Conservation (phyloP, 2,113 vertebrate species). For the Poecilia latipinna region DNA sequence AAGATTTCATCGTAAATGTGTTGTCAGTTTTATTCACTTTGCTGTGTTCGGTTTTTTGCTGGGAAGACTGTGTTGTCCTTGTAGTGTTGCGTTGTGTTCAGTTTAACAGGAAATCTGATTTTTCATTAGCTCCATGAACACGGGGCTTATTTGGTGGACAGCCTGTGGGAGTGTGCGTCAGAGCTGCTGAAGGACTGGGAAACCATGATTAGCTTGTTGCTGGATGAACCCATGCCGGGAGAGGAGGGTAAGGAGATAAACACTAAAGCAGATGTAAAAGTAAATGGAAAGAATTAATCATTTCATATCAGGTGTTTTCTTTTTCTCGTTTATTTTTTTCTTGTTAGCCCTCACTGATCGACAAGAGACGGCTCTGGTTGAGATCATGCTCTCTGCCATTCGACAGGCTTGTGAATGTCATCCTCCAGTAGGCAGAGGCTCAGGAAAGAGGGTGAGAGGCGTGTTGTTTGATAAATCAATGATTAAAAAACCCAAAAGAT, state of each 20-base stretch:
- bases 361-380: conserved; percentile 94
- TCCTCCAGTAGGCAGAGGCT: conserved; percentile 93
- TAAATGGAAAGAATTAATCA: neutral
- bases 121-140: conserved; percentile 91
- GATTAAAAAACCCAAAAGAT: neutral
- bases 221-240: conserved; percentile 92
- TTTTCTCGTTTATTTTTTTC: neutral
- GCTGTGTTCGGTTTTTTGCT: too few species aligned
- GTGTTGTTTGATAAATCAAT: neutral
- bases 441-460: conserved; percentile 89
- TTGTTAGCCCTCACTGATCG: conserved; percentile 89
- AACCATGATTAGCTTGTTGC: conserved; percentile 94
- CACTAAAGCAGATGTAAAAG: neutral
- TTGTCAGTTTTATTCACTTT: too few species aligned
- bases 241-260: conserved; percentile 86
- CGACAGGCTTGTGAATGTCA: conserved; percentile 96
- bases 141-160: conserved; percentile 96
- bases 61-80: neutral
- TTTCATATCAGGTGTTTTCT: neutral
- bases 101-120: neutral
- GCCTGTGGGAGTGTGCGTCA: conserved; percentile 96
- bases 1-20: neutral
- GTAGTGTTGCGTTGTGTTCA: neutral
- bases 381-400: conserved; percentile 97
- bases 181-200: conserved; percentile 99